A percentile compares a stretch with the other conserved stretches of the same genome.
These are phyloP conservation scores for Leistus spinibarbis DNA, from an alignment of 2,888 invertebrate species.

Conservation along the genomic window DNA sequence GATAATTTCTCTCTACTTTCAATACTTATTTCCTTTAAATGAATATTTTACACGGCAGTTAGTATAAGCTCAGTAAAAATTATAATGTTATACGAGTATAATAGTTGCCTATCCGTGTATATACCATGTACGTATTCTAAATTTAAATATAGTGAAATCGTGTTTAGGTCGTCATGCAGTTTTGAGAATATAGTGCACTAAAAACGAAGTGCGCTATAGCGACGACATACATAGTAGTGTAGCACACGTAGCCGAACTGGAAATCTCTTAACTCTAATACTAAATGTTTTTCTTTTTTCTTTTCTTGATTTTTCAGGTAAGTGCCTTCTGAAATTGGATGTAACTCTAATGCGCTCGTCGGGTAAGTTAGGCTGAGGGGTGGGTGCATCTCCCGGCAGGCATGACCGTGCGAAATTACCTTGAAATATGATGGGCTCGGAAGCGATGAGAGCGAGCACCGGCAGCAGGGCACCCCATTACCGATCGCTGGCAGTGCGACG, in stretches of 20 bases:
- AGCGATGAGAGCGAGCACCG: slow-evolving; percentile 45
- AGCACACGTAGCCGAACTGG: neutral
- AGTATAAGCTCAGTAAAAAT: no score
- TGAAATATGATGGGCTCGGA: slow-evolving; percentile 50
- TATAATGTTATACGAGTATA: no score
- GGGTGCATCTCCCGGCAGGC: slow-evolving; percentile 44
- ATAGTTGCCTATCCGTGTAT: no score
- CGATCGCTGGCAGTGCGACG: slow-evolving; percentile 37
- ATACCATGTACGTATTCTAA: no score
- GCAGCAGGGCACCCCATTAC: slow-evolving; percentile 40
- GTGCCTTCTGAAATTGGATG: neutral
- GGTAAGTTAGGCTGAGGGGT: neutral
- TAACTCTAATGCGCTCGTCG: neutral
- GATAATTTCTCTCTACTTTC: no score
- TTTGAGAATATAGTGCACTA: neutral
- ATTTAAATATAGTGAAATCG: no score
- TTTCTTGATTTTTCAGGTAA: slow-evolving; percentile 15
- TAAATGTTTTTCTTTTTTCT: neutral
- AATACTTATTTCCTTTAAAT: no score
- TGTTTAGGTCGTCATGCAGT: no score
- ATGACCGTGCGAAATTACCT: slow-evolving; percentile 50
- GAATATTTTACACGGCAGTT: no score
- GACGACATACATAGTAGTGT: neutral
- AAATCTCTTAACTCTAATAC: neutral
- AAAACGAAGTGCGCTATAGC: neutral